phyloP scores from a whole-genome alignment of 1,140 invertebrate species.

The Andricus grossulariae region DNA sequence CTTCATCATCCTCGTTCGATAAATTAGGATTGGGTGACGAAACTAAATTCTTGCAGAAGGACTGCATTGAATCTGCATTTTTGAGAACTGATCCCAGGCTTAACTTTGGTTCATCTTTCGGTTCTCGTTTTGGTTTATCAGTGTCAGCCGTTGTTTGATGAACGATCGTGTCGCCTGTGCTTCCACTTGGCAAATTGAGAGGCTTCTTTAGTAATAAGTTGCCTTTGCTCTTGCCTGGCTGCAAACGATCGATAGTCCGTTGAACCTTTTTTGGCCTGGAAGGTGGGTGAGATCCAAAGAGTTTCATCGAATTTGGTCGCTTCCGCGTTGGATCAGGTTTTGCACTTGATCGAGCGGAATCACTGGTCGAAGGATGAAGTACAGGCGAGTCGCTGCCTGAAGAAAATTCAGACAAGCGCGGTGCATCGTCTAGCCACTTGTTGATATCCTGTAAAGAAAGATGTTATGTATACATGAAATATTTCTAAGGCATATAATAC shows the following conservation, averaged over 20 bases:
- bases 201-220: constrained; percentile 81
- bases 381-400: constrained; percentile 84
- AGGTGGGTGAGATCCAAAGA: constrained; percentile 70
- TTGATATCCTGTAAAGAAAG: constrained; percentile 82
- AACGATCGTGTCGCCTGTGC: constrained; percentile 42
- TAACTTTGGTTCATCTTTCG: constrained; percentile 83
- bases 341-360: constrained; percentile 48
- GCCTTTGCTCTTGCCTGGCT: constrained; percentile 90
- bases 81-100: constrained; percentile 88
- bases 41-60: constrained; percentile 71
- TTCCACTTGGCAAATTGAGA: constrained; percentile 47
- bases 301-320: constrained; percentile 63
- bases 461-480: not conserved
- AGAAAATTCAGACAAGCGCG: constrained; percentile 83
- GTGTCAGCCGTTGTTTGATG: constrained; percentile 46
- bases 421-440: constrained; percentile 90
- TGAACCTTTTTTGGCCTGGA: constrained; percentile 84
- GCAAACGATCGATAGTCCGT: constrained; percentile 87
- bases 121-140: constrained; percentile 57
- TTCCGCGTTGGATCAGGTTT: constrained; percentile 62
- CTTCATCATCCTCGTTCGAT: constrained; percentile 72
- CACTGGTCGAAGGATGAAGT: constrained; percentile 63
- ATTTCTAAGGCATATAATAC: not conserved
- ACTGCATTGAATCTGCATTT: constrained; percentile 74
- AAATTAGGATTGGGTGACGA: constrained; percentile 69